phyloP scores from a whole-genome alignment of 2,888 invertebrate genomes.

The Scrobipalpa costella region DNA sequence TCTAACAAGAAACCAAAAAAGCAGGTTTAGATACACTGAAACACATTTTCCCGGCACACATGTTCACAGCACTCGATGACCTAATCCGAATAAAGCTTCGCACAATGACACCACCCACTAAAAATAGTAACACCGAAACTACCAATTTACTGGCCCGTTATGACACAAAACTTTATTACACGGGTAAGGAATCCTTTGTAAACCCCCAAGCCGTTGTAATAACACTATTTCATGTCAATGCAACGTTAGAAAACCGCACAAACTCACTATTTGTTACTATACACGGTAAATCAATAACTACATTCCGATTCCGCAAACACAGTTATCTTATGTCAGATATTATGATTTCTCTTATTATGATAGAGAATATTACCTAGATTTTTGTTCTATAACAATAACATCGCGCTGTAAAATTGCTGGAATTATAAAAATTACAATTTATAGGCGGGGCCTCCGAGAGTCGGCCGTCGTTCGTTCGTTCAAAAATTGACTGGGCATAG shows the following conservation, averaged over 20 bases:
- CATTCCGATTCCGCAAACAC: conserved; percentile 41
- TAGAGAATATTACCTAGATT: conserved; percentile 61
- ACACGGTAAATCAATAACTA: conserved; percentile 70
- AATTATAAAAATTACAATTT: conserved; percentile 66
- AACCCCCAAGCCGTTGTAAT: conserved; percentile 42
- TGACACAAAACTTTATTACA: conserved; percentile 54
- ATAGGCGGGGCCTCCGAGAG: conserved; percentile 76
- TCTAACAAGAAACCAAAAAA: conserved; percentile 74
- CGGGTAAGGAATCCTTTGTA: conserved; percentile 39
- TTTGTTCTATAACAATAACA: conserved; percentile 68
- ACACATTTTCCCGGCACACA: conserved; percentile 74
- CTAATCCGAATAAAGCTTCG: conserved; percentile 75
- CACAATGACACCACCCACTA: conserved; percentile 82
- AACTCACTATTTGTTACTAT: conserved; percentile 57
- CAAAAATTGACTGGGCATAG: conserved; percentile 66
- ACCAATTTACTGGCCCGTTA: conserved; percentile 53
- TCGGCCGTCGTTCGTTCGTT: conserved; percentile 71
- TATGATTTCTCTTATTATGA: conserved; percentile 29
- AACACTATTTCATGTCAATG: conserved; percentile 48
- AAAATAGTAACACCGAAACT: conserved; percentile 80
- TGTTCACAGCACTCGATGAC: conserved; percentile 76
- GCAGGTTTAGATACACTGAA: conserved; percentile 58
- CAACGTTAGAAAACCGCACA: conserved; percentile 58
- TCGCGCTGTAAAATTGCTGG: conserved; percentile 67
- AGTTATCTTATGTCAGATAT: conserved; percentile 26